Evolutionary conservation across 2,888 invertebrate genomes (phyloP), one percentile per base, ranked within the genome.

Genomic region (Temnothorax rugatulus): DNA sequence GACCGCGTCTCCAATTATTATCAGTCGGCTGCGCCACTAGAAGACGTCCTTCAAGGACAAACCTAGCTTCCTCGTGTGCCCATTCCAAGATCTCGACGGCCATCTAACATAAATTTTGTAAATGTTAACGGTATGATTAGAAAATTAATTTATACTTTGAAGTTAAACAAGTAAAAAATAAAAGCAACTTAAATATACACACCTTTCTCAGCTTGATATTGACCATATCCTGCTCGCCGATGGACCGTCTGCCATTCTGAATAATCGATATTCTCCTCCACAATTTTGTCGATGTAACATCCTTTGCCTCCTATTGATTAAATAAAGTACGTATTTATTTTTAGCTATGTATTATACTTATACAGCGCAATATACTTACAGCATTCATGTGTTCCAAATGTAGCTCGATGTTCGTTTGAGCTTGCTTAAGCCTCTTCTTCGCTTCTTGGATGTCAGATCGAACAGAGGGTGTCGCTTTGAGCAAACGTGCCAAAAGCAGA

Each of bases 371-470:
- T 73, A 9, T 77, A 90, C 94, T 93, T 93, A 96, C 96, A 90
- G 98, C 97, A 95, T 99, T 99, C 96, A 99, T 99, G 94, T 99
- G 98, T 93, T 98, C 98, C 90, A 99, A 96, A 92, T 99, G 98
- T 87, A 98, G 96, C 95, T 99, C 99, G 85, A 99, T 98, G 95
- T 98, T 98, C 91, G 98, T 97, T 94, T 98, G 98, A 4, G 99
- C 98, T 92, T 98, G 97, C 91, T 97, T 97, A 63, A 99, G 96
- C 92, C 97, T 97, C 90, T 98, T 98, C 86, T 98, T 96, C 85
- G 97, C 97, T 84, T 98, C 98, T 91, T 97, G 96, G 90, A 98
- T 97, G 92, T 98, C 98, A 52, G 96, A 95, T 29, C 93, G 91
- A n/a, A 93, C 92, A 5, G 93, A 92, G 2, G 99, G 98, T 18